Evolutionary conservation across 30 jellyfish, hydroid and myxozoan genomes (phyloP), one percentile per base, ranked within the genome.

Genomic region (Pelagia noctiluca): DNA sequence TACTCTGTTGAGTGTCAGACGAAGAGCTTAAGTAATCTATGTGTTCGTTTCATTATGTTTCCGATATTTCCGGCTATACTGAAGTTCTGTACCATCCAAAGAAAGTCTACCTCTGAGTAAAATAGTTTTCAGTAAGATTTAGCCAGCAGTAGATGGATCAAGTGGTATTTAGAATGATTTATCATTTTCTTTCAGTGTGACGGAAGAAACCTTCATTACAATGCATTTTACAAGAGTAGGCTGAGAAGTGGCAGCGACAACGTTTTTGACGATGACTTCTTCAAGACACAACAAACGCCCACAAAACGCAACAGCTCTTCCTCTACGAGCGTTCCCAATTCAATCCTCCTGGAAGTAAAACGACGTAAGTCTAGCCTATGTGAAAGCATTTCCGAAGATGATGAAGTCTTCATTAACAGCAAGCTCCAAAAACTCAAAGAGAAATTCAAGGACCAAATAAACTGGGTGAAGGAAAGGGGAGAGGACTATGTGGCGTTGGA

Each of bases 401-500:
- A 80, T 19, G 75, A 54, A 31, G 78, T 33, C 2, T 50, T 38
- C 36, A 76, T 12, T 32, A 78, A 46, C 22, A 70, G 16, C 35
- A 80, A 47, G 49, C 1, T 64, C 10, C 26, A 34, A 18, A 10
- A 19, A 0, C 42, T 64, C 3, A 23, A 47, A 47, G 78, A 68
- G 52, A 54, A 77, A 35, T 73, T 80, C 2, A 1, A 35, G 34
- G 90, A 80, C 34, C 95, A 85, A 38, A 50, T 86, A 46, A 46
- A 34, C 50, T 86, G 96, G 96, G 74, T 86, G 86, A 86, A 65
- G 65, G 78, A 53, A 12, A 64, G 54, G 22, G 87, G 87, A 7
- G 72, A 36, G 0, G 96, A 86, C 65, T 76, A 53, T 61, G 96
- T 86, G 10, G 88, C 96, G 19, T 60, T 86, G 48, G 96, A 86